Base-by-base conservation (phyloP, 2,888 invertebrate species). In the Mamestra brassicae region DNA sequence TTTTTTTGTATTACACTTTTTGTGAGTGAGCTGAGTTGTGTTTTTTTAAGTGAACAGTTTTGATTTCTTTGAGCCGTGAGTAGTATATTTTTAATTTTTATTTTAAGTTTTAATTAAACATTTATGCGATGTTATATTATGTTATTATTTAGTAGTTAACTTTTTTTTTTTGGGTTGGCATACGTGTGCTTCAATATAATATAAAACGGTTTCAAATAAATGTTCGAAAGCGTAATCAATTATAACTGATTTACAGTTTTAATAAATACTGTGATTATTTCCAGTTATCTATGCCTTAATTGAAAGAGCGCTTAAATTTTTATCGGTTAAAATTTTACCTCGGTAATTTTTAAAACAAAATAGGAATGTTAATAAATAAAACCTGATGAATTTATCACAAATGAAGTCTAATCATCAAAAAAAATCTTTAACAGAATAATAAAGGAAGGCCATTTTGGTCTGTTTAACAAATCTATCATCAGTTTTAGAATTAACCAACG, bases 11-110 rank as follows among this genome's bases (percentile, higher is more conserved):
- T 50, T 68, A 54, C 26, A 26, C 62, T 68, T 55, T 71, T 63
- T 61, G n/a, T 76, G 54, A 66, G 64, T 73, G 73, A 17, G 13
- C 57, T 47, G 50, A 13, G 36, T 70, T 64, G 13, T 61, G 63
- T 76, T 57, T 63, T 57, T 11, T 70, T 45, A 8, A 54, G 65
- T 67, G 74, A 36, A 26, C 11, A 55, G 52, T 60, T 50, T 42
- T 68, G 4, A 26, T n/a, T 61, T 61, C 47, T 47, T 74, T 11
- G 45, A 15, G 1, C 1, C 17, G 87, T 85, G 4, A 85, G 82
- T 86, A 73, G 11, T 52, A 60, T 47, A 3, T 60, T 55, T 60
- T n/a, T 36, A 0, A n/a, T 38, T 3, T 13, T 47, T 1, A 26
- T 26, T 26, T 26, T 26, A 26, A 26, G 26, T n/a, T 3, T 50